Evolutionary conservation across 2,797 vertebrate species (phyloP).

Genomic region (Pangasius macronema): DNA sequence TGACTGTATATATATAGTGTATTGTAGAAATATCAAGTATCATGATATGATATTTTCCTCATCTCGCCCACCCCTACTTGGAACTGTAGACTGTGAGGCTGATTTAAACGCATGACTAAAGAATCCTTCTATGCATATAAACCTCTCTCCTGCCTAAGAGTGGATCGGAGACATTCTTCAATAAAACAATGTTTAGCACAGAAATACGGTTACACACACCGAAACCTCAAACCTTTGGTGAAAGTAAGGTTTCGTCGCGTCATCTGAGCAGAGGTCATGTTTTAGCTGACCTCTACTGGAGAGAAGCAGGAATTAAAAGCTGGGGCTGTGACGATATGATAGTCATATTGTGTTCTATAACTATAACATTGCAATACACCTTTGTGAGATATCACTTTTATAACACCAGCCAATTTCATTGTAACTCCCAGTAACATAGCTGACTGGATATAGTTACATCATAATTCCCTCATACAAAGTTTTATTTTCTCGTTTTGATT

Average conservation of each 20-base stretch:
- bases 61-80: neutral
- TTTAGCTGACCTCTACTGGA: conserved; percentile 25
- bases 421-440: neutral
- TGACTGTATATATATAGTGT: neutral
- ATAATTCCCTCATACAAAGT: neutral
- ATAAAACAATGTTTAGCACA: neutral
- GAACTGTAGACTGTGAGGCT: neutral
- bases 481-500: neutral
- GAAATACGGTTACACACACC: neutral
- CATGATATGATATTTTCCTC: neutral
- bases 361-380: neutral
- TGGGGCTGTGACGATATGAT: neutral
- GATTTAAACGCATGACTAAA: neutral
- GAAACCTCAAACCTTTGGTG: neutral
- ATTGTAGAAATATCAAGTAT: neutral
- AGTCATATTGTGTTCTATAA: neutral
- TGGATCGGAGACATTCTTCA: neutral
- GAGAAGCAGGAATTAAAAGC: conserved; percentile 20
- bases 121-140: neutral
- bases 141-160: neutral
- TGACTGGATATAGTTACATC: neutral
- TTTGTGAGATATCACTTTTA: neutral
- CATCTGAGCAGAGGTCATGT: neutral
- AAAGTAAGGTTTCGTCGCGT: neutral
- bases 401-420: neutral